These are phyloP conservation scores for Phortica okadai DNA, from an alignment of 2,888 invertebrate species.

Conservation along the genomic window DNA sequence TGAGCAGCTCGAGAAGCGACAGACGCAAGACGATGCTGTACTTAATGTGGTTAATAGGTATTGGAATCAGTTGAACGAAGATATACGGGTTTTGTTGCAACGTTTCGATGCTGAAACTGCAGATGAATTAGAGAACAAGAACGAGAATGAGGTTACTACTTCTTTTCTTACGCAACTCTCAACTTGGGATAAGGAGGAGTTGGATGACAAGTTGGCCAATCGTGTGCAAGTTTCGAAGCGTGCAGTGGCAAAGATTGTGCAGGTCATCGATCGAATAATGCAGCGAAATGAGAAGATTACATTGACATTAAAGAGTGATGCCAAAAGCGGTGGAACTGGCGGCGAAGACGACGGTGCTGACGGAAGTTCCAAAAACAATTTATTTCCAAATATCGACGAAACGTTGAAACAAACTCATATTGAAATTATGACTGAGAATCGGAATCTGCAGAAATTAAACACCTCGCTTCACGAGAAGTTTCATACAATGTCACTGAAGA, in stretches of 20 bases:
- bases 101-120: slow-evolving; percentile 98
- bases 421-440: slow-evolving; percentile 93
- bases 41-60: slow-evolving; percentile 97
- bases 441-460: slow-evolving; percentile 92
- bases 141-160: slow-evolving; percentile 97
- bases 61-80: slow-evolving; percentile 98
- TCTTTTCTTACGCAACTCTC: slow-evolving; percentile 96
- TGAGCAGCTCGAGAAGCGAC: slow-evolving; percentile 94
- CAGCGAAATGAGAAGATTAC: slow-evolving; percentile 97
- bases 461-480: slow-evolving; percentile 95
- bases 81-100: slow-evolving; percentile 94
- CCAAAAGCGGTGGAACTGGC: slow-evolving; percentile 41
- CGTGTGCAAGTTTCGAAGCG: slow-evolving; percentile 97
- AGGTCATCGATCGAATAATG: slow-evolving; percentile 96
- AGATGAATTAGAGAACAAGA: slow-evolving; percentile 96
- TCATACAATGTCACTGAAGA: slow-evolving; percentile 93
- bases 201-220: slow-evolving; percentile 96
- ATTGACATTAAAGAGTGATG: slow-evolving; percentile 85
- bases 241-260: slow-evolving; percentile 96
- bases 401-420: slow-evolving; percentile 90
- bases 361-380: slow-evolving; percentile 37
- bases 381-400: slow-evolving; percentile 81
- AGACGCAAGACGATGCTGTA: slow-evolving; percentile 98
- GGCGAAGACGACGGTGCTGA: slow-evolving; percentile 48
- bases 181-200: slow-evolving; percentile 98